phyloP scores from a whole-genome alignment of 2,113 vertebrate species.

The Rallus limicola region DNA sequence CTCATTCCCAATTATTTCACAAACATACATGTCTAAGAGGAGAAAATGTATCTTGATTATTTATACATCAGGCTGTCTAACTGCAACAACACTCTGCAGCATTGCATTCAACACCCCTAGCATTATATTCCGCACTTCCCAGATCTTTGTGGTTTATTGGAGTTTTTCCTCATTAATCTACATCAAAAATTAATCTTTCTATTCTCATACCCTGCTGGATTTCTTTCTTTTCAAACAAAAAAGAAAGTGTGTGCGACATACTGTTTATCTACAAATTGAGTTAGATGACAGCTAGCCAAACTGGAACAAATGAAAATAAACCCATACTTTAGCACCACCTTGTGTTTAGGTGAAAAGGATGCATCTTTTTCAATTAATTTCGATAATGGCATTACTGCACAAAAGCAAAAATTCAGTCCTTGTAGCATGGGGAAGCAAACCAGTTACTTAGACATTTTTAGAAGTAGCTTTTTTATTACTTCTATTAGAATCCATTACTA shows the following conservation, averaged over 20 bases:
- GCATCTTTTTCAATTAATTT: neutral
- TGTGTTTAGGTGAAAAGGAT: neutral
- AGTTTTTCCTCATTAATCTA: neutral
- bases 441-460: neutral
- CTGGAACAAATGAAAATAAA: neutral
- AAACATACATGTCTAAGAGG: neutral
- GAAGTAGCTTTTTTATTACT: neutral
- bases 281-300: neutral
- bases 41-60: neutral
- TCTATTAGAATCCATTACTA: neutral
- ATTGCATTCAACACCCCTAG: no score
- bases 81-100: neutral
- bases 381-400: rapidly evolving
- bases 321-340: neutral
- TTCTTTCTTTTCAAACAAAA: neutral
- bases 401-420: neutral
- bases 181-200: neutral
- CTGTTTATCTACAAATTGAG: neutral
- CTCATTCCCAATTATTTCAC: neutral
- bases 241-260: neutral
- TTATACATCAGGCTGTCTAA: neutral
- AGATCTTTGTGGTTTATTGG: neutral
- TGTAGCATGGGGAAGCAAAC: neutral
- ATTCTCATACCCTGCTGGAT: neutral
- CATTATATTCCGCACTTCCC: neutral